A percentile compares a stretch with the other conserved stretches of the same genome.
Conservation (phyloP, 2,888 invertebrate species). For the Ormyrus nitidulus region DNA sequence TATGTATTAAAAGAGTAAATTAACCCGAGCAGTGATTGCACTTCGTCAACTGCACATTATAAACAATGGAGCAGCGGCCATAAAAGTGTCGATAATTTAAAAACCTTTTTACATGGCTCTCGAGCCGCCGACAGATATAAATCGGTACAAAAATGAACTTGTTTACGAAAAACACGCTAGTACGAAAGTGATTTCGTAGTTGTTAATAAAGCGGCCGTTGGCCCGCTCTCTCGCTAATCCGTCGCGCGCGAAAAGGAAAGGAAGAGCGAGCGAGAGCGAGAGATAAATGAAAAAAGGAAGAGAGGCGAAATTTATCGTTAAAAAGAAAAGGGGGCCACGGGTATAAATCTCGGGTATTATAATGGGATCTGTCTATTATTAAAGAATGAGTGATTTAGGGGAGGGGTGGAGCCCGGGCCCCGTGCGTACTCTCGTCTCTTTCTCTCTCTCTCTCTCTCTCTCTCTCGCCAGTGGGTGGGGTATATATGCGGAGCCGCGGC, state of each 20-base stretch:
- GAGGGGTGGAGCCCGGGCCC: slow-evolving; percentile 72
- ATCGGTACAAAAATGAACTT: slow-evolving; percentile 6
- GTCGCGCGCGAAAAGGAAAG: slow-evolving; percentile 55
- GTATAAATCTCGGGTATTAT: slow-evolving; percentile 75
- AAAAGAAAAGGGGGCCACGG: slow-evolving; percentile 74
- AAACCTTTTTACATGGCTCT: not conserved
- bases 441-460: slow-evolving; percentile 7
- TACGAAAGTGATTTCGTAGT: slow-evolving; percentile 50
- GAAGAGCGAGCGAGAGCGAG: slow-evolving; percentile 59
- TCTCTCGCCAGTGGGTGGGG: slow-evolving; percentile 66
- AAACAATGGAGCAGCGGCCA: no score
- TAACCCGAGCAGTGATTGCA: no score
- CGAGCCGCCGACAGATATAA: not conserved
- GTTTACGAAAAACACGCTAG: slow-evolving; percentile 22
- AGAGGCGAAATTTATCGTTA: slow-evolving; percentile 74
- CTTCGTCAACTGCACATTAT: no score
- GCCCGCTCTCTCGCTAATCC: slow-evolving; percentile 61
- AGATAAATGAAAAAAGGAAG: slow-evolving; percentile 60
- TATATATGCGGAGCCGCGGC: slow-evolving; percentile 47
- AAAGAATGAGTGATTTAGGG: slow-evolving; percentile 76
- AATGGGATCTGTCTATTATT: slow-evolving; percentile 76
- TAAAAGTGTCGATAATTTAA: slow-evolving; percentile 8
- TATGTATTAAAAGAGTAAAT: no score
- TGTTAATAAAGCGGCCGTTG: slow-evolving; percentile 64
- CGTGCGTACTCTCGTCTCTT: slow-evolving; percentile 57